A percentile compares a stretch with the other conserved stretches of the same genome.
phyloP scores from a whole-genome alignment of 2,888 invertebrate species.

The Tortrix viridana region DNA sequence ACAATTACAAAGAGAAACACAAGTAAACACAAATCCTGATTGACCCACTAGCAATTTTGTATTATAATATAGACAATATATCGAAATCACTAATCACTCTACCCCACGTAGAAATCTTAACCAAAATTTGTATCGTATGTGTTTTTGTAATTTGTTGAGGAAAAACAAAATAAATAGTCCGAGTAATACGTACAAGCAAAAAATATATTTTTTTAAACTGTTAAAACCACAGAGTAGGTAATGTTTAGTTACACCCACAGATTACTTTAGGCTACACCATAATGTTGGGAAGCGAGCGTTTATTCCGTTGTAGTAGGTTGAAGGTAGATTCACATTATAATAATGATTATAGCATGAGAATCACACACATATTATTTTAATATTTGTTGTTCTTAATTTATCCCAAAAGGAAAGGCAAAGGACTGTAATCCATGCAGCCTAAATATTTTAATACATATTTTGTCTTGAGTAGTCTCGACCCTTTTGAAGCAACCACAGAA shows the following conservation, averaged over 20 bases:
- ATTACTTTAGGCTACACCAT: no score
- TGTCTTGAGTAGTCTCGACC: no score
- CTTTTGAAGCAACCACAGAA: no score
- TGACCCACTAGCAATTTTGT: conserved; percentile 3
- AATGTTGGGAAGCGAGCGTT: conserved; percentile 1
- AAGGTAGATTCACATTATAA: no score
- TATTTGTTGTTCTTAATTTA: no score
- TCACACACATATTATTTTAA: no score
- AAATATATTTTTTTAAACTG: conserved; percentile 12
- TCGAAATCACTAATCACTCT: background rate
- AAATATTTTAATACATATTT: no score
- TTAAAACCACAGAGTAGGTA: conserved; percentile 19
- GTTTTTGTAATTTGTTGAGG: conserved; percentile 16
- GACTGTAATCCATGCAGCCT: no score
- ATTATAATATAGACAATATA: background rate
- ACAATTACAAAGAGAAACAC: conserved; percentile 26
- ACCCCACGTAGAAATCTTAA: conserved; percentile 5
- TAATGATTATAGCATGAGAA: no score
- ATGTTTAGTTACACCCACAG: no score
- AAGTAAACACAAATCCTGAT: conserved; percentile 20
- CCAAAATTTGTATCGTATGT: conserved; percentile 25
- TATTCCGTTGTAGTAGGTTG: background rate
- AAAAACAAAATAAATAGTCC: conserved; percentile 31
- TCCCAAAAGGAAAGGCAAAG: no score
- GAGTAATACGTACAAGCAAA: conserved; percentile 18